phyloP scores from a whole-genome alignment of 2,113 vertebrate genomes.

The Gambusia holbrooki region DNA sequence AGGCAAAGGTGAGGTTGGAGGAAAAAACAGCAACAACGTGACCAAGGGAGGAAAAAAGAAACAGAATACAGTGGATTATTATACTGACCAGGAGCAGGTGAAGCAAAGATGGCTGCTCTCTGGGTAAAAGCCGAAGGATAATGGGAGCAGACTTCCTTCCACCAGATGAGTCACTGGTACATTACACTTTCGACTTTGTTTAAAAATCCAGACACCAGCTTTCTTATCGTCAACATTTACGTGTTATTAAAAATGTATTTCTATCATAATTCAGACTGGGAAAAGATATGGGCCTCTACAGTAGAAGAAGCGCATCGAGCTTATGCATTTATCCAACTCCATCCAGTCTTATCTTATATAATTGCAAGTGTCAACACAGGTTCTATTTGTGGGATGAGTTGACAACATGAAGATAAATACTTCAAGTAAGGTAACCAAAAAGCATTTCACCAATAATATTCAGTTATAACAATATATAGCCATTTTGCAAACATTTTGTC shows the following conservation, averaged over 20 bases:
- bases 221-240: background rate
- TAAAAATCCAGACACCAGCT: constrained; percentile 3
- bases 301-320: background rate
- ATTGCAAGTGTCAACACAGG: too few species aligned
- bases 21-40: constrained; percentile 22
- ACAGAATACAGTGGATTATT: constrained; percentile 60
- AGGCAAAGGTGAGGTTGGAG: constrained; percentile 17
- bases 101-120: constrained; percentile 76
- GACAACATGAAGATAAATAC: too few species aligned
- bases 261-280: too few species aligned
- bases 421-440: too few species aligned
- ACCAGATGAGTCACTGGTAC: constrained; percentile 60
- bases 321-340: background rate
- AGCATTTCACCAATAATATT: too few species aligned
- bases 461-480: too few species aligned
- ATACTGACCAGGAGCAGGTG: constrained; percentile 81
- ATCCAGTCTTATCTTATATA: background rate
- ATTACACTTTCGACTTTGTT: constrained; percentile 34
- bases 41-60: constrained; percentile 60
- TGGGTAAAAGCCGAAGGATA: constrained; percentile 74
- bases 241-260: background rate
- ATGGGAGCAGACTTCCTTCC: constrained; percentile 75
- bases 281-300: too few species aligned
- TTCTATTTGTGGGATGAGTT: too few species aligned
- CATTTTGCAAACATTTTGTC: too few species aligned